Evolutionary conservation across 1,140 invertebrate genomes (phyloP).

Genomic region (Bombus soroeensis): DNA sequence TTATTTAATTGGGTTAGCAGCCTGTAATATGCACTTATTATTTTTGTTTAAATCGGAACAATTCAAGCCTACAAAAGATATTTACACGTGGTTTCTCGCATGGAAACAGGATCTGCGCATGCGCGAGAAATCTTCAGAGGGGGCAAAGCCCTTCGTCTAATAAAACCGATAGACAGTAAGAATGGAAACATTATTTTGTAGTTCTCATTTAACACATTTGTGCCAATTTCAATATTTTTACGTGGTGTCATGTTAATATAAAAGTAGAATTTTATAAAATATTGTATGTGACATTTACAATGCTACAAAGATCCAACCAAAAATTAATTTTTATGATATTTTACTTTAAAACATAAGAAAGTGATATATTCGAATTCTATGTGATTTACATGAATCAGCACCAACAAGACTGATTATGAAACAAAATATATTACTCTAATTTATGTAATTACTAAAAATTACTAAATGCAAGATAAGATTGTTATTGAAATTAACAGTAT

Average conservation of each 20-base stretch:
- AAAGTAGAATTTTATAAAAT: not conserved
- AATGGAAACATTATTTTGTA: conserved; percentile 41
- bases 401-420: conserved; percentile 19
- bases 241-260: conserved; percentile 28
- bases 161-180: conserved; percentile 27
- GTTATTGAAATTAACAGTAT: conserved; percentile 26
- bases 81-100: conserved; percentile 20
- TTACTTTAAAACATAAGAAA: conserved; percentile 7
- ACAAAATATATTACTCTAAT: not conserved
- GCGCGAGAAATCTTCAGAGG: not conserved
- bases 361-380: conserved; percentile 14
- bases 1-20: not conserved
- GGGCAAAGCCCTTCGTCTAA: conserved; percentile 16
- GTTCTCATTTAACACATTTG: not conserved
- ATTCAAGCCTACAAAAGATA: not conserved
- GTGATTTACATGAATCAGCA: conserved; percentile 17
- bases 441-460: not conserved
- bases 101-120: conserved; percentile 23
- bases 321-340: conserved; percentile 22
- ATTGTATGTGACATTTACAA: not conserved
- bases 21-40: not conserved
- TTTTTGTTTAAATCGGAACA: not conserved
- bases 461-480: not conserved
- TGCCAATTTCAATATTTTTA: conserved; percentile 34
- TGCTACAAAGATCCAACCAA: not conserved